Conservation (phyloP, 2,888 invertebrate genomes). For the Salpingus planirostris region DNA sequence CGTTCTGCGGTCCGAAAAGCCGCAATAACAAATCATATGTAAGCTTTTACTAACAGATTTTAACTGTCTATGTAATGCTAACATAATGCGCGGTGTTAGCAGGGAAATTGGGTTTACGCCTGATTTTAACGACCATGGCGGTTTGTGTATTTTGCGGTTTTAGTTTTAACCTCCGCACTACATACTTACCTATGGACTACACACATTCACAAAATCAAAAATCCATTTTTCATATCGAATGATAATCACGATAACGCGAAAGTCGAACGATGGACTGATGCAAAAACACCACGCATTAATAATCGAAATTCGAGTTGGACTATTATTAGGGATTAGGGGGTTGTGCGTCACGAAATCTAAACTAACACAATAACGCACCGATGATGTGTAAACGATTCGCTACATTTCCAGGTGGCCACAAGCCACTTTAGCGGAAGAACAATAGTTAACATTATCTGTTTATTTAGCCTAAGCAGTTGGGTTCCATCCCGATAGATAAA, state of each 20-base stretch:
- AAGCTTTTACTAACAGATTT: slow-evolving; percentile 44
- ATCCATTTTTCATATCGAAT: no score
- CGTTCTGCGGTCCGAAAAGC: slow-evolving; percentile 38
- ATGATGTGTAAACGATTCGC: slow-evolving; percentile 21
- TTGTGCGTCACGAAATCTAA: no score
- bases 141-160: slow-evolving; percentile 36
- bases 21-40: slow-evolving; percentile 43
- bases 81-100: slow-evolving; percentile 40
- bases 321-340: no score
- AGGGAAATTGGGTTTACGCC: slow-evolving; percentile 39
- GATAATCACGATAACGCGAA: no score
- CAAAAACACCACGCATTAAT: no score
- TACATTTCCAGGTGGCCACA: slow-evolving; percentile 35
- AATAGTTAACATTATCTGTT: slow-evolving; percentile 36
- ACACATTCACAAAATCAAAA: no score
- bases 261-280: no score
- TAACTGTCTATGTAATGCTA: slow-evolving; percentile 42
- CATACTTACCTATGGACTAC: slow-evolving; percentile 24
- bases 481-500: slow-evolving; percentile 32
- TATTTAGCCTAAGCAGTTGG: slow-evolving; percentile 38
- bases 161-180: slow-evolving; percentile 26
- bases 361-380: no score
- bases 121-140: slow-evolving; percentile 39
- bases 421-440: slow-evolving; percentile 35
- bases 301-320: no score